Evolutionary conservation across 2,113 vertebrate genomes (phyloP).

Genomic region (Noctilio leporinus): DNA sequence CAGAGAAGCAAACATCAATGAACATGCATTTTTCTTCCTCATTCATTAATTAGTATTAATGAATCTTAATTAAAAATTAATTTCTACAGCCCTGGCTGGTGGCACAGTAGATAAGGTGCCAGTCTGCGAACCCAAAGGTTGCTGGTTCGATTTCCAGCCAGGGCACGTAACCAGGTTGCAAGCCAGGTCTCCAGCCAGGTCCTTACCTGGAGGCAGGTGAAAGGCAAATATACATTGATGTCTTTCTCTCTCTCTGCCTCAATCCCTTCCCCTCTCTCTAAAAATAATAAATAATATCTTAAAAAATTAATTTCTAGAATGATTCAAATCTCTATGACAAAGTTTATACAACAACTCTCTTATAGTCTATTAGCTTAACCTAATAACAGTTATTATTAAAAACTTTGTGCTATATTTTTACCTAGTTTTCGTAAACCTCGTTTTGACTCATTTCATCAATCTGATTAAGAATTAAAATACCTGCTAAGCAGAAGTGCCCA

Average conservation of each 20-base stretch:
- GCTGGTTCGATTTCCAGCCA: too few relatives aligned
- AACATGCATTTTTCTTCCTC: conserved; percentile 7
- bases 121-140: too few relatives aligned
- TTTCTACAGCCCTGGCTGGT: too few relatives aligned
- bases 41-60: conserved; percentile 43
- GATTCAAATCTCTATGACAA: conserved; percentile 13
- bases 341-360: neutral
- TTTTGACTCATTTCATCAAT: neutral
- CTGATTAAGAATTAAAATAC: conserved; percentile 25
- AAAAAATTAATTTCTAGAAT: conserved; percentile 50
- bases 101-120: too few relatives aligned
- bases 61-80: conserved; percentile 45
- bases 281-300: too few relatives aligned
- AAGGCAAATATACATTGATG: too few relatives aligned
- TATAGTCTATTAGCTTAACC: neutral
- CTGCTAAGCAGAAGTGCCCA: neutral
- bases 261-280: too few relatives aligned
- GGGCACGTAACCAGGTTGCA: too few relatives aligned
- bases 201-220: too few relatives aligned
- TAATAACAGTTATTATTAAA: neutral
- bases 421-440: neutral
- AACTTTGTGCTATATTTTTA: neutral
- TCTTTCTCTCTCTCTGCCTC: too few relatives aligned
- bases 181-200: too few relatives aligned
- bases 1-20: conserved; percentile 5